phyloP scores from a whole-genome alignment of 2,797 vertebrate species.

The Lacerta agilis region DNA sequence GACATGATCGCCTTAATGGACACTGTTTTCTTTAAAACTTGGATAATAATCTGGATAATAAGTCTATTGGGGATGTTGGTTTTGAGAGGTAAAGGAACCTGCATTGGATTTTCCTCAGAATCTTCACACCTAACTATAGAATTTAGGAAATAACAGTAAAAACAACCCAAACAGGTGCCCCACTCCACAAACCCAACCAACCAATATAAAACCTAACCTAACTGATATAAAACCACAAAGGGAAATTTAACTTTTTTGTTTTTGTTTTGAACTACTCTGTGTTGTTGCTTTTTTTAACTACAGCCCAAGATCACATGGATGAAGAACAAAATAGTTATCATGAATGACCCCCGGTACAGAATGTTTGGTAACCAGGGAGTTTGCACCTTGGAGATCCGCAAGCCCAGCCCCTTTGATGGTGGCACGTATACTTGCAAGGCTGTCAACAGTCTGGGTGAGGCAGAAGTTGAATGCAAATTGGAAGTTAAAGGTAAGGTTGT shows the following conservation, averaged over 20 bases:
- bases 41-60: not conserved
- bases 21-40: too few relatives aligned
- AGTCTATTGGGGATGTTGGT: not conserved
- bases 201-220: not conserved
- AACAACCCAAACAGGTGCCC: too few relatives aligned
- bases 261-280: not conserved
- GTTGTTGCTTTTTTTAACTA: conserved; percentile 22
- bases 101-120: too few relatives aligned
- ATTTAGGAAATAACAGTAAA: too few relatives aligned
- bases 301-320: conserved; percentile 97
- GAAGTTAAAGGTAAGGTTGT: conserved; percentile 95
- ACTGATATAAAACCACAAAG: not conserved
- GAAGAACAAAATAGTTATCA: conserved; percentile 95
- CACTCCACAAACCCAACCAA: not conserved
- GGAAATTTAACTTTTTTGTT: not conserved
- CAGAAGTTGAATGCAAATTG: conserved; percentile 95
- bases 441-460: conserved; percentile 91
- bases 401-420: conserved; percentile 94
- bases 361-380: conserved; percentile 99
- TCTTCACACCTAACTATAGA: too few relatives aligned
- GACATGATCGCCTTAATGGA: not conserved
- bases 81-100: not conserved
- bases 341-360: conserved; percentile 93
- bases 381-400: conserved; percentile 95
- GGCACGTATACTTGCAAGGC: conserved; percentile 93